Evolutionary conservation across 2,797 vertebrate species (phyloP).

Genomic region (Botia almorhae): DNA sequence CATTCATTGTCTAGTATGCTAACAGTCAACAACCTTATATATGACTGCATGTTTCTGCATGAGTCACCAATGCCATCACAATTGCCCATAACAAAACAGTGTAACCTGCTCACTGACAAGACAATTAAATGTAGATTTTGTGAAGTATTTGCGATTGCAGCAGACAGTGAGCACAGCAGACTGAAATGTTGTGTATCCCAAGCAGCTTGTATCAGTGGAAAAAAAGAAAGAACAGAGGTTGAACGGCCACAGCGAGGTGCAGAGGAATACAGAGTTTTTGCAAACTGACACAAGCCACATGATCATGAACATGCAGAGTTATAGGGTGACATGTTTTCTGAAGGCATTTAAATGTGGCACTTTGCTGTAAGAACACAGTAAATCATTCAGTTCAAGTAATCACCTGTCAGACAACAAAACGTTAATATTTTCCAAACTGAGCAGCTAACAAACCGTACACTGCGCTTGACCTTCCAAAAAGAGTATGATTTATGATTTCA

Average conservation of each 20-base stretch:
- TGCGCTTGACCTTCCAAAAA: not conserved
- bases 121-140: not conserved
- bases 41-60: not conserved
- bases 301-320: conserved; percentile 44
- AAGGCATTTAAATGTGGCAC: conserved; percentile 60
- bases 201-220: conserved; percentile 8
- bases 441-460: too few species aligned
- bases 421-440: too few species aligned
- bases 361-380: conserved; percentile 47
- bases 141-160: not conserved
- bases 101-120: not conserved
- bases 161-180: conserved; percentile 6
- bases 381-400: conserved; percentile 53
- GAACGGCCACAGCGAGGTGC: not conserved
- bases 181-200: conserved; percentile 32
- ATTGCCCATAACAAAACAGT: not conserved
- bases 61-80: not conserved
- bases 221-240: conserved; percentile 5
- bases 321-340: conserved; percentile 52
- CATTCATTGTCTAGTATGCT: not conserved
- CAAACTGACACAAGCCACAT: conserved; percentile 10
- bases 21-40: not conserved
- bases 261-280: not conserved
- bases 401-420: conserved; percentile 41
- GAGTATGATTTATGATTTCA: too few species aligned